Conservation (phyloP, 2,113 vertebrate species). For the Procavia capensis region DNA sequence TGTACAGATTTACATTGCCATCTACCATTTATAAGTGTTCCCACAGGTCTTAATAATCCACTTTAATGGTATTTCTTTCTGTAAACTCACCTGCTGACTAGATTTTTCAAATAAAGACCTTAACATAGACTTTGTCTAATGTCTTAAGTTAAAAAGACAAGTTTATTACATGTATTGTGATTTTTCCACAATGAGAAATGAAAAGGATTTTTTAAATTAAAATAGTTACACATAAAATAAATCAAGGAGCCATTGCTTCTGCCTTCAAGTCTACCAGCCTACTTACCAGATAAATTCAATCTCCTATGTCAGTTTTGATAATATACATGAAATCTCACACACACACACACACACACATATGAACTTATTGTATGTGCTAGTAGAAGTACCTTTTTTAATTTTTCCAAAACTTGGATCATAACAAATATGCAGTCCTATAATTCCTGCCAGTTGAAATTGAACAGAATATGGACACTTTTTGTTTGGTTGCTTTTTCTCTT, state of each 20-base stretch:
- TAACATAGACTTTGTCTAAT: not conserved
- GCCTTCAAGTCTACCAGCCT: not conserved
- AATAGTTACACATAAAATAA: not conserved
- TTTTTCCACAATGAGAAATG: not conserved
- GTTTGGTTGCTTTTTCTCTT: not conserved
- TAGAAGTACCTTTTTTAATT: not conserved
- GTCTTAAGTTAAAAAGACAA: slow-evolving; percentile 3
- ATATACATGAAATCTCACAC: not conserved
- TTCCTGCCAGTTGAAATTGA: not conserved
- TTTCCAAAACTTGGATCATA: not conserved
- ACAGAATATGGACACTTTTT: not conserved
- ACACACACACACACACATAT: not conserved
- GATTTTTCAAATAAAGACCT: not conserved
- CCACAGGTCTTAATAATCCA: not conserved
- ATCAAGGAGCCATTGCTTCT: not conserved
- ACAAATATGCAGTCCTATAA: not conserved
- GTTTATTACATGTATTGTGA: not conserved
- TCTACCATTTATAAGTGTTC: no score
- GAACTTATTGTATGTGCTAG: not conserved
- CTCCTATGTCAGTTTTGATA: not conserved
- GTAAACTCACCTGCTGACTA: not conserved
- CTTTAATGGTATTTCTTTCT: not conserved
- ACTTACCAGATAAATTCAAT: not conserved
- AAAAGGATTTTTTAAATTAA: not conserved
- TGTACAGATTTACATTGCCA: not conserved